phyloP scores from a whole-genome alignment of 1,140 invertebrate genomes.

The Asbolus verrucosus region DNA sequence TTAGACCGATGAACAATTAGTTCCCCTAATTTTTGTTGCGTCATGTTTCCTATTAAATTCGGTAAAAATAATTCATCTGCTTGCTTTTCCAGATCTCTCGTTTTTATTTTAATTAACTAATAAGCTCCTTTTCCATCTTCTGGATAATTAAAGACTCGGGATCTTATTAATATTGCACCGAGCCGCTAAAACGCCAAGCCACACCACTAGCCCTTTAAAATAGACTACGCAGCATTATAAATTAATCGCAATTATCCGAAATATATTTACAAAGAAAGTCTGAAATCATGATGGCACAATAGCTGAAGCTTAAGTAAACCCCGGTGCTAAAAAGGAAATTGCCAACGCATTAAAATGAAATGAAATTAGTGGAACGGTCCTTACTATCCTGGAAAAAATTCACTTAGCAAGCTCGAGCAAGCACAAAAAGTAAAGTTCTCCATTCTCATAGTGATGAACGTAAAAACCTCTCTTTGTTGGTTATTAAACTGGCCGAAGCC shows the following conservation, averaged over 20 bases:
- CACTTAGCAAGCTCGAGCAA: background rate
- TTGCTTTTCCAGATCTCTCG: conserved; percentile 22
- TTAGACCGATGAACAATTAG: conserved; percentile 22
- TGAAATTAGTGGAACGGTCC: background rate
- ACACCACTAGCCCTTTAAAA: too few species aligned
- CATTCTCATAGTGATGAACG: background rate
- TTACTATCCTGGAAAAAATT: conserved; percentile 1
- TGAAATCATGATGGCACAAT: background rate
- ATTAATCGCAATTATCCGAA: too few species aligned
- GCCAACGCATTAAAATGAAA: too few species aligned
- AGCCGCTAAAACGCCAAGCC: conserved; percentile 23
- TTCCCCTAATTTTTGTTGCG: conserved; percentile 2
- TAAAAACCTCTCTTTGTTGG: conserved; percentile 20
- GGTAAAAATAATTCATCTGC: background rate
- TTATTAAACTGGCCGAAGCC: conserved; percentile 11
- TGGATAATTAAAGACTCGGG: conserved; percentile 35
- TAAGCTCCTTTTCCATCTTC: conserved; percentile 37
- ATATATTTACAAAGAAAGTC: too few species aligned
- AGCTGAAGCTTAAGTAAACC: background rate
- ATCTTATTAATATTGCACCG: conserved; percentile 36
- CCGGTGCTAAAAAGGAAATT: too few species aligned
- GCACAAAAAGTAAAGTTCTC: background rate
- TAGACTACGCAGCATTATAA: too few species aligned
- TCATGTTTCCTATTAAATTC: conserved; percentile 34
- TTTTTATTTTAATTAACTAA: conserved; percentile 39